phyloP scores from a whole-genome alignment of 2,888 invertebrate species.

The Stenchaetothrips biformis region DNA sequence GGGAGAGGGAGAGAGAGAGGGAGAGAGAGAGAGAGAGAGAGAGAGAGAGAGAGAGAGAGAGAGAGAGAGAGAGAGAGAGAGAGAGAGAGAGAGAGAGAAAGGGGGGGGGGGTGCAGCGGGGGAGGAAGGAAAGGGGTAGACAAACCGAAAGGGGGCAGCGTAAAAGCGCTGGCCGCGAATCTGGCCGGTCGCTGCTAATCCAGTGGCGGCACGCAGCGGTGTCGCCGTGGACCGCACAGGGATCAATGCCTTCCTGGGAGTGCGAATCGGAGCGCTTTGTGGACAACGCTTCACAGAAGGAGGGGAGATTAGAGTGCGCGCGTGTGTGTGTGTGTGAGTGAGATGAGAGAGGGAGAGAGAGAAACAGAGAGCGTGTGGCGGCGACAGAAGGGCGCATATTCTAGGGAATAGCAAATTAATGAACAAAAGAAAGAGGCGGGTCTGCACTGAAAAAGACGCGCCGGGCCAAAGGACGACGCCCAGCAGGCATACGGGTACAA shows the following conservation, averaged over 20 bases:
- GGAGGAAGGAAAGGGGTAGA: no score
- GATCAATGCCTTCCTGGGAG: no score
- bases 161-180: no score
- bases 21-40: background rate
- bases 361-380: background rate
- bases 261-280: no score
- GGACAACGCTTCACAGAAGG: background rate
- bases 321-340: no score
- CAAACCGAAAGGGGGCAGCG: no score
- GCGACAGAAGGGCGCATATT: background rate
- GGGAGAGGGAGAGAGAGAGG: background rate
- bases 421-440: slow-evolving; percentile 11
- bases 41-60: background rate
- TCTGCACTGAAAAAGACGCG: slow-evolving; percentile 1
- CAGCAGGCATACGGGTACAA: background rate
- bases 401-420: slow-evolving; percentile 18
- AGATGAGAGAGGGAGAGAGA: background rate
- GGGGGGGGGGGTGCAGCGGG: background rate
- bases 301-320: background rate
- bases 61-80: background rate
- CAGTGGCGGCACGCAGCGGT: no score
- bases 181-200: no score
- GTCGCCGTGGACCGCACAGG: no score
- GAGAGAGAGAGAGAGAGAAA: background rate
- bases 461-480: background rate